phyloP scores from a whole-genome alignment of 1,140 invertebrate species.

The Nixonia krombeini region DNA sequence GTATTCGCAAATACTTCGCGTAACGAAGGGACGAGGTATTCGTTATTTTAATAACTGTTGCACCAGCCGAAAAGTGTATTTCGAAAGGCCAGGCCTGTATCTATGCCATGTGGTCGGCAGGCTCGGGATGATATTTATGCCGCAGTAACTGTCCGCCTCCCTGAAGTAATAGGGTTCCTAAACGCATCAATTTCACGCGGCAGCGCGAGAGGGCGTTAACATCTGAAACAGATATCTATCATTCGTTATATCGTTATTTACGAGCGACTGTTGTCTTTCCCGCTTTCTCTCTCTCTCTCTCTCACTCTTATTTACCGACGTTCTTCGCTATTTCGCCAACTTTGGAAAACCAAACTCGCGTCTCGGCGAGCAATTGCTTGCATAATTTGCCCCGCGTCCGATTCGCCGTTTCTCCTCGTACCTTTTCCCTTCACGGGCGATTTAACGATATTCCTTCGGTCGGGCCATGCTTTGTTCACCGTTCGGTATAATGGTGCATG shows the following conservation, averaged over 20 bases:
- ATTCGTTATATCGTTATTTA: conserved; percentile 63
- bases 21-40: too few relatives aligned
- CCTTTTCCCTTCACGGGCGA: conserved; percentile 62
- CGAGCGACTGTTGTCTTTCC: conserved; percentile 23
- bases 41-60: too few relatives aligned
- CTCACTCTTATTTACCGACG: background rate
- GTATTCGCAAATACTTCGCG: too few relatives aligned
- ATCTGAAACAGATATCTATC: conserved; percentile 73
- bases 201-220: conserved; percentile 69
- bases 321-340: too few relatives aligned
- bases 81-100: too few relatives aligned
- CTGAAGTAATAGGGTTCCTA: conserved; percentile 65
- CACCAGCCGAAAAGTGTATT: too few relatives aligned
- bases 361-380: too few relatives aligned
- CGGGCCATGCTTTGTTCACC: conserved; percentile 58
- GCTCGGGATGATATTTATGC: conserved; percentile 68
- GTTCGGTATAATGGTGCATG: conserved; percentile 71
- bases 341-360: too few relatives aligned
- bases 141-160: conserved; percentile 68
- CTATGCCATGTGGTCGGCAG: conserved; percentile 64
- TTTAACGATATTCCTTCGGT: conserved; percentile 58
- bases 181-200: conserved; percentile 70
- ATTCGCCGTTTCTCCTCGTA: conserved; percentile 48
- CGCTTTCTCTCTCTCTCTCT: conserved; percentile 15
- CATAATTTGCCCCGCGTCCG: conserved; percentile 56